Evolutionary conservation across 2,797 vertebrate species (phyloP).

Genomic region (Sebastolobus altivelis): DNA sequence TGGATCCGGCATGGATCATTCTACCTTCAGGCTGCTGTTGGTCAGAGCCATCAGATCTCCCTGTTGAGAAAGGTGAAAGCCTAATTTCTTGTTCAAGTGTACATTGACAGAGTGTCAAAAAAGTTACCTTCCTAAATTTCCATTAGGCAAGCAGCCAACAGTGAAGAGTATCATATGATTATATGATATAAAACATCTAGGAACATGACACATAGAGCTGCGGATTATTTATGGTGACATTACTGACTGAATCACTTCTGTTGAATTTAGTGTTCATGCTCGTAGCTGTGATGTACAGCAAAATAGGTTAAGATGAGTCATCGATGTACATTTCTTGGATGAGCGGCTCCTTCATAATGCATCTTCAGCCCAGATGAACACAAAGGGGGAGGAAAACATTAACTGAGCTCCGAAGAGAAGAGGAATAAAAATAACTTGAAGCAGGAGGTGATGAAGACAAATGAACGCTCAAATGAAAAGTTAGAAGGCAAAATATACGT

Average conservation of each 20-base stretch:
- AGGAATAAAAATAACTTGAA: slow-evolving; percentile 29
- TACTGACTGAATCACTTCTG: slow-evolving; percentile 40
- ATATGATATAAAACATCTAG: slow-evolving; percentile 5
- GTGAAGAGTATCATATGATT: slow-evolving; percentile 7
- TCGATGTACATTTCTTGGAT: slow-evolving; percentile 51
- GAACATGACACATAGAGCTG: slow-evolving; percentile 16
- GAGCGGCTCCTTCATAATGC: slow-evolving; percentile 41
- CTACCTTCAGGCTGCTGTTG: neutral
- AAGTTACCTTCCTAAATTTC: slow-evolving; percentile 26
- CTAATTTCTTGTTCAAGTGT: neutral
- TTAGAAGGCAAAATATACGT: neutral
- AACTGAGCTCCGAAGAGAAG: neutral
- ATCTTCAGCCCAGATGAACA: slow-evolving; percentile 67
- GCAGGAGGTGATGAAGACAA: slow-evolving; percentile 21
- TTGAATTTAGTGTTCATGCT: slow-evolving; percentile 22
- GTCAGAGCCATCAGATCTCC: neutral
- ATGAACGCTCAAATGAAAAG: neutral
- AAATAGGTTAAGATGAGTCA: slow-evolving; percentile 64
- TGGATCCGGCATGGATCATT: neutral
- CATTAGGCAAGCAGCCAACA: neutral
- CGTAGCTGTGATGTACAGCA: slow-evolving; percentile 41
- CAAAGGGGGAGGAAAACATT: slow-evolving; percentile 13
- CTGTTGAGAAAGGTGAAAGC: neutral
- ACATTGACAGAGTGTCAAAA: neutral
- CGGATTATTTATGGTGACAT: slow-evolving; percentile 31